Base-by-base conservation (phyloP, 1,140 invertebrate genomes). In the Microplitis demolitor region DNA sequence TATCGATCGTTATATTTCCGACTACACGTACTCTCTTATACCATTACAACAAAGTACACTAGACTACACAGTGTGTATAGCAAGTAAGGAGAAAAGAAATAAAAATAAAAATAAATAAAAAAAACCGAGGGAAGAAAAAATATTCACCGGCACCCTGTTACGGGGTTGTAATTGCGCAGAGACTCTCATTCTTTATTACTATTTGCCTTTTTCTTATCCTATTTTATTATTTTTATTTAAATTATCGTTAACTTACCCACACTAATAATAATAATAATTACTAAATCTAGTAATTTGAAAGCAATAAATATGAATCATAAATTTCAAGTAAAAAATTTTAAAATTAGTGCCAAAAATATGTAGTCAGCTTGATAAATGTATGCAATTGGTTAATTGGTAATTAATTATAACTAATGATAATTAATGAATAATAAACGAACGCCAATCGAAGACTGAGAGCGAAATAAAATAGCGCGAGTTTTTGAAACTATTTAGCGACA, bases 1-100 rank as follows among this genome's bases (percentile, higher is more conserved):
- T 16, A 60, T 60, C 39, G 45, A 70, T 24, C 61, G 56, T 61
- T 60, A 58, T 58, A 58, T 45, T 45, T 6, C 39, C 39, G 39
- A 45, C 39, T 45, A 45, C 39, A 45, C 5, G 5, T 45, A 45
- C 39, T 45, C 39, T 45, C 39, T 45, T 45, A 3, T 45, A 45
- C 39, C 39, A 45, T 45, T 45, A 45, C 39, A 8, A 56, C n/a
- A 60, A 39, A 70, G 24, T 35, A 35, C 54, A 50, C 45, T 62
- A 33, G 60, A 45, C 68, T 72, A 54, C 58, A 75, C 69, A 53
- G 74, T 72, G 70, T 75, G 67, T 75, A 75, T 75, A 58, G 58
- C 54, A 53, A 70, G 68, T 62, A 39, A 70, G 58, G 68, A 70
- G 70, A 51, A 50, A 66, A 75, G 62, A 69, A 69, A 75, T 63